phyloP scores from a whole-genome alignment of 2,113 vertebrate species.

The Dromiciops gliroides region DNA sequence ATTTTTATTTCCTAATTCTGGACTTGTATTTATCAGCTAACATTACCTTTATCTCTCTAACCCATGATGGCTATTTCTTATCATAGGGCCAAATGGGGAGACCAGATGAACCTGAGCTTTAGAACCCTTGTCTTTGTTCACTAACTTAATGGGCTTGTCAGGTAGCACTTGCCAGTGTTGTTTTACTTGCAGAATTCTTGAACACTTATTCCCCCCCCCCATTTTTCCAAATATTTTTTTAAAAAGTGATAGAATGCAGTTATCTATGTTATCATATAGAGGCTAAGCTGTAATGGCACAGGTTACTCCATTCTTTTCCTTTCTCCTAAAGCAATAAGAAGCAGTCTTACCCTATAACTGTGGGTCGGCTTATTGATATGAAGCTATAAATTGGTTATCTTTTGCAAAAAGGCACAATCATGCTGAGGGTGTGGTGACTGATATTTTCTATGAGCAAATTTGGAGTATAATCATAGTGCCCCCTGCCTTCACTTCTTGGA shows the following conservation, averaged over 20 bases:
- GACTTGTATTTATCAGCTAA: no score
- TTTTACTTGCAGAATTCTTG: constrained; percentile 8
- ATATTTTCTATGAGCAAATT: constrained; percentile 11
- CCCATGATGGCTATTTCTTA: constrained; percentile 21
- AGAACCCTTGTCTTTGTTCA: constrained; percentile 32
- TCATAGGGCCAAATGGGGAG: constrained; percentile 37
- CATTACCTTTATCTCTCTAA: no score
- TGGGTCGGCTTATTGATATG: neutral
- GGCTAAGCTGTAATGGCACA: constrained; percentile 7
- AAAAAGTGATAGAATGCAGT: neutral
- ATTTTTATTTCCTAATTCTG: no score
- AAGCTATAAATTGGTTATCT: constrained; percentile 10
- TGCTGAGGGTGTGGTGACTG: neutral
- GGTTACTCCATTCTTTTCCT: neutral
- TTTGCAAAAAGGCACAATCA: constrained; percentile 25
- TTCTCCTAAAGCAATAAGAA: neutral
- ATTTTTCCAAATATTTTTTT: no score
- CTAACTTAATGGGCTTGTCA: neutral
- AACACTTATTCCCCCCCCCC: no score
- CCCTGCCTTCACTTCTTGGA: neutral
- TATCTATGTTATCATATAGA: constrained; percentile 8
- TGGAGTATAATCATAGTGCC: neutral
- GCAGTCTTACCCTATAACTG: constrained; percentile 13
- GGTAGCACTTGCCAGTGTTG: neutral
- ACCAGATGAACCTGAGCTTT: neutral